Base-by-base conservation (phyloP, 2,797 vertebrate genomes). In the Molothrus ater region DNA sequence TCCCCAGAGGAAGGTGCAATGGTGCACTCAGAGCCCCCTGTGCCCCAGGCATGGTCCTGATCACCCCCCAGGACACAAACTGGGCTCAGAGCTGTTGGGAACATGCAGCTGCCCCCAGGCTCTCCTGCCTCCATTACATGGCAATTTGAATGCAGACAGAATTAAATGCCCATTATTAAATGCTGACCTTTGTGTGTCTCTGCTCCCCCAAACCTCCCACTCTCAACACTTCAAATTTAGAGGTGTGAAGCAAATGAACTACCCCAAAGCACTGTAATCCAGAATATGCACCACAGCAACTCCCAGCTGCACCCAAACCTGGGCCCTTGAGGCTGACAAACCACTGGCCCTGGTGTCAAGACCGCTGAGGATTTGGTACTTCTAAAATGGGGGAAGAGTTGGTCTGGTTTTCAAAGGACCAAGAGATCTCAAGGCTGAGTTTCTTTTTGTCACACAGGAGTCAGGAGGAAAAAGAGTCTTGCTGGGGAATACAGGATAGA, bases 391-490 rank as follows among this genome's bases (percentile, higher is more conserved):
- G 26, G 45, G 26, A 42, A 43, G 21, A 31, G 12, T 3, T 24
- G 6, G 16, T 65, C 53, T 34, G 40, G 18, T 68, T 57, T n/a
- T 26, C 12, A 17, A 20, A 85, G 57, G 40, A 73, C 24, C 5
- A 10, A 7, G 17, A 75, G 36, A 88, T 78, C 90, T 75, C 88
- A 70, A 92, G 83, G 73, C 66, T 56, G 73, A 93, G 86, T 65
- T 95, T 66, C 91, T 86, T 90, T 92, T 45, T 10, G 40, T 34
- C 21, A 28, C 51, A 22, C 5, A 11, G 50, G 36, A n/a, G 43
- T 19, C 56, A 73, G 17, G 17, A 60, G 48, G 31, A 74, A 60
- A 48, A 47, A 65, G 29, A 57, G 19, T 81, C 74, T 84, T 28
- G 36, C 63, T 59, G 32, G 19, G 11, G 38, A 65, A 59, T 43